These are phyloP conservation scores for Drosophila tripunctata DNA, from an alignment of 2,888 invertebrate genomes.

Conservation along the genomic window DNA sequence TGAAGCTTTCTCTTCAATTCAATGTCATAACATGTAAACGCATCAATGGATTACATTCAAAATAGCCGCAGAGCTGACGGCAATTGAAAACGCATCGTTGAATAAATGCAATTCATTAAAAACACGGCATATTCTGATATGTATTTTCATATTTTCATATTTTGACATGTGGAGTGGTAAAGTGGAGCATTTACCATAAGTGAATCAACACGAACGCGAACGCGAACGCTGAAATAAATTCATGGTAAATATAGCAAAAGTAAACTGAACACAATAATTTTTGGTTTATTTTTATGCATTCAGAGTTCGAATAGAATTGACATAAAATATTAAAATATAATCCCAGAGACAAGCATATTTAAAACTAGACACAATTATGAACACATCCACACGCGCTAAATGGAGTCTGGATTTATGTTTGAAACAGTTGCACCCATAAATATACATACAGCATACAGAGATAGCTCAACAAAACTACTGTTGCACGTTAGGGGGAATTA, in stretches of 20 bases:
- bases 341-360: constrained; percentile 59
- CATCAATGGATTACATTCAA: constrained; percentile 13
- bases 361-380: constrained; percentile 59
- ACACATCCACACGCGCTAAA: background rate
- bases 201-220: constrained; percentile 41
- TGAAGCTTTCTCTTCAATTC: background rate
- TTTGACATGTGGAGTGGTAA: constrained; percentile 64
- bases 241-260: constrained; percentile 14
- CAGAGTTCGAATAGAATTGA: constrained; percentile 15
- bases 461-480: background rate
- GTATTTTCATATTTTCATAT: constrained; percentile 69
- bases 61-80: constrained; percentile 17
- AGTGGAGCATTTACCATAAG: constrained; percentile 53
- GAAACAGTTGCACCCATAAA: constrained; percentile 24
- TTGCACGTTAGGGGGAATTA: background rate
- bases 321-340: constrained; percentile 59
- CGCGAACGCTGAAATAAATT: constrained; percentile 2
- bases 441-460: constrained; percentile 18
- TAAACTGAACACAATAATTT: constrained; percentile 25
- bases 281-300: constrained; percentile 35
- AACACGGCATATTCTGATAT: constrained; percentile 37
- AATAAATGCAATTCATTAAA: constrained; percentile 55
- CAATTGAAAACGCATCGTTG: constrained; percentile 39
- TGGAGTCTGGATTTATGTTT: constrained; percentile 18
- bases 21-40: constrained; percentile 20